Evolutionary conservation across 92 coral and sea anemone species (phyloP).

Genomic region (Porites lobata): DNA sequence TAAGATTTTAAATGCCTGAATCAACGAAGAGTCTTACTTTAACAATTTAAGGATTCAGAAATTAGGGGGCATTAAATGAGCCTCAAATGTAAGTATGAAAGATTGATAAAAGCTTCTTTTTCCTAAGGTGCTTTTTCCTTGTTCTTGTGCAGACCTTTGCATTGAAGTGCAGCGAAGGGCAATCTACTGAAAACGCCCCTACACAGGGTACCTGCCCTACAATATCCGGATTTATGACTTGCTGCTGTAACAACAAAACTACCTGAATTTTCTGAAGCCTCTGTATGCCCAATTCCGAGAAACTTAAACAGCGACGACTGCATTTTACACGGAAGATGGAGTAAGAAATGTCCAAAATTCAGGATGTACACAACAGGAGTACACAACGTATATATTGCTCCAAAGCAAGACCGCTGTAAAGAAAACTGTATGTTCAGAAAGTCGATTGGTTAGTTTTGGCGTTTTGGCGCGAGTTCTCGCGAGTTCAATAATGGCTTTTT

Average conservation of each 20-base stretch:
- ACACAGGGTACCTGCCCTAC: neutral
- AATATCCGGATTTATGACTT: neutral
- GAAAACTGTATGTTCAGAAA: neutral
- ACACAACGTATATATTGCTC: neutral
- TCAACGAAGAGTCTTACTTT: neutral
- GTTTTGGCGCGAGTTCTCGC: constrained; percentile 34
- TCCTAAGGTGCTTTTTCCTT: too few relatives aligned
- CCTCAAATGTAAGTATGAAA: too few relatives aligned
- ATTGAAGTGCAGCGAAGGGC: too few relatives aligned
- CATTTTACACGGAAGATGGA: neutral
- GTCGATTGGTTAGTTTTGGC: neutral
- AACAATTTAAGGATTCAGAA: too few relatives aligned
- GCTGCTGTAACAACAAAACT: neutral
- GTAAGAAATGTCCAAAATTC: neutral
- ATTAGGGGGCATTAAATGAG: too few relatives aligned
- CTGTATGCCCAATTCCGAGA: constrained; percentile 9
- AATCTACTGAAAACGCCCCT: too few relatives aligned
- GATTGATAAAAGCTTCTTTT: too few relatives aligned
- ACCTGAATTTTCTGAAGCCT: constrained; percentile 30
- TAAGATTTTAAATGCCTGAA: neutral
- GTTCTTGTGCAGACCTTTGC: too few relatives aligned
- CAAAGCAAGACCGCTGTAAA: constrained; percentile 12
- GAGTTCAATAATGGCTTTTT: neutral
- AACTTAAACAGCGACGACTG: neutral
- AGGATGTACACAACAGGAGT: neutral